phyloP scores from a whole-genome alignment of 2,888 invertebrate species.

The Anoplius nigerrimus region DNA sequence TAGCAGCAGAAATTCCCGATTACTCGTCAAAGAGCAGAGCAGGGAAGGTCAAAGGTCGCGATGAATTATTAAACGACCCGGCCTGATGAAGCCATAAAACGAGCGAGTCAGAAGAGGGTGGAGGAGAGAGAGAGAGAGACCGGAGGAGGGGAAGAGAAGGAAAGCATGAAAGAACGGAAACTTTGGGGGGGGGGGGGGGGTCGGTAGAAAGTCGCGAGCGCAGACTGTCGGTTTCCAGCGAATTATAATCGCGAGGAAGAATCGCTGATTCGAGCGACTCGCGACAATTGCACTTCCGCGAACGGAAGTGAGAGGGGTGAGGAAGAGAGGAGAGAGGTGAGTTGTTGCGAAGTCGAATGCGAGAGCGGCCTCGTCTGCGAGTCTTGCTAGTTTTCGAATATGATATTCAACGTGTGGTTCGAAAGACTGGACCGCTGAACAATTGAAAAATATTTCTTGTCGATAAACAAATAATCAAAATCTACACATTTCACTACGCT shows the following conservation, averaged over 20 bases:
- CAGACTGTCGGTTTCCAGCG: conserved; percentile 5
- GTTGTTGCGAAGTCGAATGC: too few relatives aligned
- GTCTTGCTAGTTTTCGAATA: too few relatives aligned
- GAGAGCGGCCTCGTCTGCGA: too few relatives aligned
- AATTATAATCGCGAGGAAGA: conserved; percentile 16
- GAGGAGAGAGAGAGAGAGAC: conserved; percentile 13
- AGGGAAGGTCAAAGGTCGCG: conserved; percentile 24
- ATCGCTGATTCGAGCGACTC: conserved; percentile 2
- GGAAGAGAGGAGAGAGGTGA: conserved; percentile 6
- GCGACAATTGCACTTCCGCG: conserved; percentile 1
- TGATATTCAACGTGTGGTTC: too few relatives aligned
- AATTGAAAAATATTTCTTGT: too few relatives aligned
- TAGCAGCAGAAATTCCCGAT: conserved; percentile 38
- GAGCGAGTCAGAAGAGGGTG: conserved; percentile 26
- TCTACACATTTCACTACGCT: too few relatives aligned
- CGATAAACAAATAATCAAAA: too few relatives aligned
- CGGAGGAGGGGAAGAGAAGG: conserved; percentile 8
- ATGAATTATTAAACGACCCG: conserved; percentile 67
- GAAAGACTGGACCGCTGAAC: too few relatives aligned
- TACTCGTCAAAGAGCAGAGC: conserved; percentile 50
- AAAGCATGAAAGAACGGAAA: too few relatives aligned
- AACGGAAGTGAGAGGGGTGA: not conserved
- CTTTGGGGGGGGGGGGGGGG: too few relatives aligned
- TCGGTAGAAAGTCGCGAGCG: too few relatives aligned
- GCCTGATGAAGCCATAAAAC: conserved; percentile 68